Evolutionary conservation across 2,888 invertebrate genomes (phyloP), one percentile per base, ranked within the genome.

Genomic region (Drosophila planitibia): DNA sequence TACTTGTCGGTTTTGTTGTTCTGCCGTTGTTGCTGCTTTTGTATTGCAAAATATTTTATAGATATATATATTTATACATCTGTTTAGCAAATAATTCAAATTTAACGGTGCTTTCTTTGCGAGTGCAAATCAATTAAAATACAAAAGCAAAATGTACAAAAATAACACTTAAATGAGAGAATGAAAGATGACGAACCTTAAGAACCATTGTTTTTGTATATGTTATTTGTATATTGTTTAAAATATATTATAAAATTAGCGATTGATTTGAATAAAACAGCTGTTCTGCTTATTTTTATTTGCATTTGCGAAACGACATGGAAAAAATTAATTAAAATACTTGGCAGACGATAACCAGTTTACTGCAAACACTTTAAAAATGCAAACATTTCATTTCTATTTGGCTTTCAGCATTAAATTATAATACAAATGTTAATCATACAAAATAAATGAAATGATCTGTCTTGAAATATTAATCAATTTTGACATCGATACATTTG

Each of bases 121-220:
- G 3, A 37, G 35, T 41, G 58, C 70, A 70, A 69, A 52, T 70
- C 70, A 69, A 69, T 70, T 58, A 53, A n/a, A 44, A 37, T 25
- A 16, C 35, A 19, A 25, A 33, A 22, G 44, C 51, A 35, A 57
- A 70, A 57, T n/a, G 30, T 19, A 32, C 54, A 64, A 57, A 49
- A 57, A 51, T 14, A 39, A 14, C 32, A 33, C 14, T 49, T 35
- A 1, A 14, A 32, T 16, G 16, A n/a, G 33, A 49, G 10, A 51
- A 4, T 25, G 9, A 25, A 32, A 25, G 19, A 35, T 22, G 28
- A 4, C 28, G 55, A 35, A 55, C 6, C 16, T 6, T 7, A 28
- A 61, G 30, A 41, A 35, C 54, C 0, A 16, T 52, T 33, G 19
- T n/a, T 35, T 19, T 57, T 28, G 32, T 19, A 33, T 9, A 65